Conservation (phyloP, 1,140 invertebrate genomes). For the Ips nitidus region DNA sequence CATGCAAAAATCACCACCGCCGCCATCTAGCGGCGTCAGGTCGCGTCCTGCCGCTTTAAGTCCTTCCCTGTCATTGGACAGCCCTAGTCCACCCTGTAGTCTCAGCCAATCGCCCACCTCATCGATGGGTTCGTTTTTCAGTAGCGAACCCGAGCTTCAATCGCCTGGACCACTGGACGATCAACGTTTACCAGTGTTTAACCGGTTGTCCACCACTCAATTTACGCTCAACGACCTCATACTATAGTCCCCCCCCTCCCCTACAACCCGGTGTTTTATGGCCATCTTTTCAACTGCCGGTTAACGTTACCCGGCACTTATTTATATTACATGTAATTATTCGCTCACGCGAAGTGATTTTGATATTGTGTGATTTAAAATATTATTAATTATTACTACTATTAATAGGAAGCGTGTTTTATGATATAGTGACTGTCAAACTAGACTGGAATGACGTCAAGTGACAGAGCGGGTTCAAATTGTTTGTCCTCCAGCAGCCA, state of each 20-base stretch:
- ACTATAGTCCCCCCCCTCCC: slow-evolving; percentile 38
- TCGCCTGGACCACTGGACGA: slow-evolving; percentile 47
- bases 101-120: slow-evolving; percentile 67
- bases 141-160: slow-evolving; percentile 57
- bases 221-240: slow-evolving; percentile 46
- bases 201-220: slow-evolving; percentile 51
- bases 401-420: no score
- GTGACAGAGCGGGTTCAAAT: no score
- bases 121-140: slow-evolving; percentile 70
- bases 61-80: slow-evolving; percentile 49
- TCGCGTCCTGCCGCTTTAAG: slow-evolving; percentile 48
- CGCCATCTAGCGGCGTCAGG: slow-evolving; percentile 26
- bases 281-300: slow-evolving; percentile 16
- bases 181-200: slow-evolving; percentile 55
- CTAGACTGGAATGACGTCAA: no score
- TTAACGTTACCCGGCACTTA: no score
- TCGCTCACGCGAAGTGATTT: slow-evolving; percentile 50
- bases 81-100: slow-evolving; percentile 50
- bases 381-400: slow-evolving; percentile 41
- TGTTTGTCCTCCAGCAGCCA: no score
- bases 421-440: no score
- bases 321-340: slow-evolving; percentile 47
- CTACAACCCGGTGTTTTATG: slow-evolving; percentile 20
- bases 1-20: slow-evolving; percentile 47
- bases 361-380: slow-evolving; percentile 53